Evolutionary conservation across 2,888 invertebrate species (phyloP), one percentile per base, ranked within the genome.

Genomic region (Ectobius pallidus): DNA sequence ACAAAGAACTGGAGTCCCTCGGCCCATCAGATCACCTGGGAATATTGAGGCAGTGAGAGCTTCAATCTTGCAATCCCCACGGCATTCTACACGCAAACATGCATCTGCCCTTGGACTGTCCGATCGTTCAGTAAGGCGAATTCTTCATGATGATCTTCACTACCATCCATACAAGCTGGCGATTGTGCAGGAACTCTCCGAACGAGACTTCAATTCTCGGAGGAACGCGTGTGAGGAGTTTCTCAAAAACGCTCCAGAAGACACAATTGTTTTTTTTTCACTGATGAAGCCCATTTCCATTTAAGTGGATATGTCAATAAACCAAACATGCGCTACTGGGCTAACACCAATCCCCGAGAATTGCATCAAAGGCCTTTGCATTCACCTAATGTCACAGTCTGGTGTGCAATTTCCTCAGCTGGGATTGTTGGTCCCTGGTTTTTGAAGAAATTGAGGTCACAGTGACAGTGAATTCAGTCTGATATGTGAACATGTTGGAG

Each of bases 81-180:
- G 63, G 71, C 77, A 76, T 69, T 78, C 77, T 55, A 77, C 77
- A 25, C 72, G 76, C 63, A 79, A 78, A 77, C 77, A 78, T 77
- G 76, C 78, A 16, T 63, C 78, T 77, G 78, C 77, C 65, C 76
- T 80, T 67, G 72, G 77, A 70, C 61, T 79, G 32, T 78, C 77
- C 34, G 73, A 76, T 74, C 77, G 78, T 70, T 76, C 76, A 30
- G 76, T 77, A 49, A 70, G 78, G 68, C 68, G 76, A 77, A 79
- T 80, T 77, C 75, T 80, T 55, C 78, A 78, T 70, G 71, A 75
- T 49, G 75, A 78, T 49, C 75, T 80, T 62, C 75, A 77, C 69
- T 78, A 77, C 69, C 79, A 80, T 77, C 78, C 79, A 1, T 79
- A 79, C 77, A 80, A 79, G 70, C 70, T 80, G 75, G 74, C 73